These are phyloP conservation scores for Datnioides undecimradiatus DNA, from an alignment of 2,113 vertebrate genomes.

Conservation along the genomic window DNA sequence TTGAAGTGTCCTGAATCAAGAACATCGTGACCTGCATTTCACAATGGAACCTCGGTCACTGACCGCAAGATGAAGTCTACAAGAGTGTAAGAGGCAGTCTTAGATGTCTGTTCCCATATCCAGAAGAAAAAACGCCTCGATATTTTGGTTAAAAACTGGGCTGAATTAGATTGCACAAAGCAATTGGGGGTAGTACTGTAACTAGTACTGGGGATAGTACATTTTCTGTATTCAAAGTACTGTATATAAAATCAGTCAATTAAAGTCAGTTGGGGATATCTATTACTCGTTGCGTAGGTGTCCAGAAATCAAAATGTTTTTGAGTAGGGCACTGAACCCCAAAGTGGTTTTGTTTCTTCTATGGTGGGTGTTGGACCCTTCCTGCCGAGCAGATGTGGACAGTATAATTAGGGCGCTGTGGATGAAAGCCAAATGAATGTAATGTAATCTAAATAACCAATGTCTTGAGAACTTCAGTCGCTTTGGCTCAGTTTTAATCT, in stretches of 20 bases:
- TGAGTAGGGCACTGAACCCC: not conserved
- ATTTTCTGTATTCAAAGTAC: too few species aligned
- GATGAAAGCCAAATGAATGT: not conserved
- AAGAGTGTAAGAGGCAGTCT: not conserved
- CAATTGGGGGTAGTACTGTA: not conserved
- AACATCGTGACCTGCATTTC: conserved; percentile 21
- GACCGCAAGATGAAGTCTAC: not conserved
- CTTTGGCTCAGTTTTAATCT: too few species aligned
- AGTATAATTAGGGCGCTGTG: not conserved
- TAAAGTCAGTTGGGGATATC: not conserved
- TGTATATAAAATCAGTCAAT: too few species aligned
- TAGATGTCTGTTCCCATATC: not conserved
- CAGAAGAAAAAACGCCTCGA: not conserved
- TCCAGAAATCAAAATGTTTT: not conserved
- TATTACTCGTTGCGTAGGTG: not conserved
- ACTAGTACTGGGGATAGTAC: too few species aligned
- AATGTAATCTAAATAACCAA: not conserved
- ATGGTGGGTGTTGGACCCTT: not conserved
- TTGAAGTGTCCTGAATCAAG: not conserved
- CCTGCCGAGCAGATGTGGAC: not conserved
- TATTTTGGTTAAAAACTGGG: not conserved
- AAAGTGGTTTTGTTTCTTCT: not conserved
- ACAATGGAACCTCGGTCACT: not conserved
- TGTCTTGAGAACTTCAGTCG: too few species aligned
- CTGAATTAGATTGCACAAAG: not conserved